Evolutionary conservation across 2,113 vertebrate genomes (phyloP).

Genomic region (Nettapus auritus): DNA sequence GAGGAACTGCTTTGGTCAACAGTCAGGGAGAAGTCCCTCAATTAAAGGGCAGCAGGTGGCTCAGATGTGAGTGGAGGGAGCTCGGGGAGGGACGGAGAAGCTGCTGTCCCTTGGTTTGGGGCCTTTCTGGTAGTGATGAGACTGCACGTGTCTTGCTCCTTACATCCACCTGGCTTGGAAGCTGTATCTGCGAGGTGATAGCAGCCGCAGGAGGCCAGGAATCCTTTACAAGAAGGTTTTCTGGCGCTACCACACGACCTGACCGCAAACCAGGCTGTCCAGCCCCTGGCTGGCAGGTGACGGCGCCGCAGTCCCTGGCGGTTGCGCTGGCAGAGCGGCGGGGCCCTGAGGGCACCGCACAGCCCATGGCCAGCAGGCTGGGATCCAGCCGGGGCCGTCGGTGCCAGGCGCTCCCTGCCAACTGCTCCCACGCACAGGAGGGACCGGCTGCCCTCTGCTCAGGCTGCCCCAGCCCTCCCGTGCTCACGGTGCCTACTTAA

Average conservation of each 20-base stretch:
- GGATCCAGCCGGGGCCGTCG: background rate
- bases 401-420: slow-evolving; percentile 37
- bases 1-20: background rate
- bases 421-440: slow-evolving; percentile 27
- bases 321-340: background rate
- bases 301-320: background rate
- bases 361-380: background rate
- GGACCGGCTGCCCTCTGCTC: slow-evolving; percentile 16
- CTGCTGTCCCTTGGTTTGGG: background rate
- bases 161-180: background rate
- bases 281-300: background rate
- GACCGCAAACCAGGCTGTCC: background rate
- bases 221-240: background rate
- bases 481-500: background rate
- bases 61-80: background rate
- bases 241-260: background rate
- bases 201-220: background rate
- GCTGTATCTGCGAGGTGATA: background rate
- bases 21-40: background rate
- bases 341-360: background rate
- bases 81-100: background rate
- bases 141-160: background rate
- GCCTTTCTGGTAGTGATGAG: background rate
- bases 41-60: background rate
- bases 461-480: slow-evolving; percentile 11